Conservation (phyloP, 2,797 vertebrate species). For the Garrulus glandarius region DNA sequence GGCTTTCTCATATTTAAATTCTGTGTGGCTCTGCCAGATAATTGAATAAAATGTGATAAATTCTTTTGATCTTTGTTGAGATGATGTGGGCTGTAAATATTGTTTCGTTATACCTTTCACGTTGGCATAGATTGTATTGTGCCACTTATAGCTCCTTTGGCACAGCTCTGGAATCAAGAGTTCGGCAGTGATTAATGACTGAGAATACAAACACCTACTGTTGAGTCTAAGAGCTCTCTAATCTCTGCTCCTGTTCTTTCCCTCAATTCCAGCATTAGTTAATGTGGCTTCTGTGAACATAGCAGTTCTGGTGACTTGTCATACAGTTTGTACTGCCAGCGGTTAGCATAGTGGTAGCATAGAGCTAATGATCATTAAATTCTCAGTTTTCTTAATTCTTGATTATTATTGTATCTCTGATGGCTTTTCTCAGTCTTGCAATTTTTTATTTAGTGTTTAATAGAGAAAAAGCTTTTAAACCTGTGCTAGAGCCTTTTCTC, state of each 20-base stretch:
- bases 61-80: slow-evolving; percentile 31
- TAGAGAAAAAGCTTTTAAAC: not conserved
- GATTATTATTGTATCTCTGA: not conserved
- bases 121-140: slow-evolving; percentile 9
- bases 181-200: slow-evolving; percentile 39
- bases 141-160: not conserved
- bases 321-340: not conserved
- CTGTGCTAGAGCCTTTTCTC: not conserved
- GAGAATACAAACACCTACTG: not conserved
- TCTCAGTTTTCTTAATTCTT: not conserved
- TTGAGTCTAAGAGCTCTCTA: not conserved
- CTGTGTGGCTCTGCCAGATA: not conserved
- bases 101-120: not conserved
- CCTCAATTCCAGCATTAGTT: not conserved
- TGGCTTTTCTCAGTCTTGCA: not conserved
- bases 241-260: slow-evolving; percentile 11
- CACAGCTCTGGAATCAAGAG: slow-evolving; percentile 1
- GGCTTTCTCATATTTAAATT: slow-evolving; percentile 23
- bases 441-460: not conserved
- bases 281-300: not conserved
- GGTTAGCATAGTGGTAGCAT: not conserved
- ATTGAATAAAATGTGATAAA: slow-evolving; percentile 8
- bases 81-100: slow-evolving; percentile 22
- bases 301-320: not conserved
- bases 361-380: not conserved